phyloP scores from a whole-genome alignment of 1,140 invertebrate genomes.

The Drosophila jambulina region DNA sequence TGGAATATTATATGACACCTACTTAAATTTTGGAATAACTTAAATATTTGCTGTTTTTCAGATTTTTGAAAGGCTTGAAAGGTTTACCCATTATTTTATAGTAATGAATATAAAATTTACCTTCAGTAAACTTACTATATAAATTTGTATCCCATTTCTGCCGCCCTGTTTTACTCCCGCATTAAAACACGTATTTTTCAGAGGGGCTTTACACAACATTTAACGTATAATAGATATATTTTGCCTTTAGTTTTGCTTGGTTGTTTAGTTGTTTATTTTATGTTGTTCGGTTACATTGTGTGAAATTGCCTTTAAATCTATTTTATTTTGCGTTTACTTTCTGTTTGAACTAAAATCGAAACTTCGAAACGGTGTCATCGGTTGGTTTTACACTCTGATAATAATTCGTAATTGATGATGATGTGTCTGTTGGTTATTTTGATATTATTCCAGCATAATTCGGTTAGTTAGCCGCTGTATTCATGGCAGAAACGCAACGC shows the following conservation, averaged over 20 bases:
- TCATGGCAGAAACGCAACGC: slow-evolving; percentile 81
- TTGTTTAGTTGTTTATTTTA: slow-evolving; percentile 43
- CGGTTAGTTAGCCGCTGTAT: slow-evolving; percentile 58
- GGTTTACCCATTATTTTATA: neutral
- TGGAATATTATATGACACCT: too few species aligned
- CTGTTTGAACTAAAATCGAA: slow-evolving; percentile 27
- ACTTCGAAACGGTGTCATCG: slow-evolving; percentile 49
- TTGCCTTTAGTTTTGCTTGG: slow-evolving; percentile 51
- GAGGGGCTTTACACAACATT: slow-evolving; percentile 81
- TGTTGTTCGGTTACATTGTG: slow-evolving; percentile 17
- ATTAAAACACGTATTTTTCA: slow-evolving; percentile 25
- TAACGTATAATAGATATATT: slow-evolving; percentile 69
- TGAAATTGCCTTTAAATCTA: slow-evolving; percentile 17
- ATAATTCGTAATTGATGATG: slow-evolving; percentile 76
- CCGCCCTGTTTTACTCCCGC: accelerated
- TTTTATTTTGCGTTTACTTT: slow-evolving; percentile 1
- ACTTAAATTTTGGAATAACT: too few species aligned
- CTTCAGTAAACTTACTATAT: neutral
- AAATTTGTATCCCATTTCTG: neutral
- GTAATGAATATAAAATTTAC: neutral
- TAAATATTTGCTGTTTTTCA: too few species aligned
- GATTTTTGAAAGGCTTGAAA: neutral
- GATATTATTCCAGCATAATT: slow-evolving; percentile 55
- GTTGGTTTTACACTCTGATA: slow-evolving; percentile 40
- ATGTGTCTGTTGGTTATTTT: slow-evolving; percentile 60